A percentile compares a stretch with the other conserved stretches of the same genome.
phyloP scores from a whole-genome alignment of 2,113 vertebrate species.

The Psammodynastes pulverulentus region DNA sequence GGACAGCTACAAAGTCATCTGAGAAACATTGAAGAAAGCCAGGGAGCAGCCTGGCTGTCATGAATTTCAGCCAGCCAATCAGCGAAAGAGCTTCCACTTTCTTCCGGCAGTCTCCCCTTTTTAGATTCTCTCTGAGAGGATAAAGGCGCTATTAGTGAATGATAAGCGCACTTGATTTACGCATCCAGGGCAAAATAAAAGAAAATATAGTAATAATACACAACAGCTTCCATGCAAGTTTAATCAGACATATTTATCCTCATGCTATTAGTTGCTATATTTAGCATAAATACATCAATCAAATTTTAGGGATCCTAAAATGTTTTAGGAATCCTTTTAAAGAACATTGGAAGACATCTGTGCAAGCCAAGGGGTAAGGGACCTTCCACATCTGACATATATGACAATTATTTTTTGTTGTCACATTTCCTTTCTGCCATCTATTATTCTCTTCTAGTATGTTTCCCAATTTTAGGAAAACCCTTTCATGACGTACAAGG shows the following conservation, averaged over 20 bases:
- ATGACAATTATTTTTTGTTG: neutral
- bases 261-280: neutral
- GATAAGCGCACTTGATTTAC: neutral
- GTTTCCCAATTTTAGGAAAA: neutral
- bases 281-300: neutral
- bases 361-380: neutral
- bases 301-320: neutral
- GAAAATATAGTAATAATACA: neutral
- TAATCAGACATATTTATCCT: neutral
- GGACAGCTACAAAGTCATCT: slow-evolving; percentile 67
- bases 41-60: slow-evolving; percentile 74
- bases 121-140: slow-evolving; percentile 62
- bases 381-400: neutral
- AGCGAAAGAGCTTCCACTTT: slow-evolving; percentile 69
- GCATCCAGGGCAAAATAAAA: neutral
- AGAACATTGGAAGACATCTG: neutral
- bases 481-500: neutral
- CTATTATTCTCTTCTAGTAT: neutral
- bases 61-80: slow-evolving; percentile 67
- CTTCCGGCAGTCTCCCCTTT: slow-evolving; percentile 56
- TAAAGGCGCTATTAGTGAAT: neutral
- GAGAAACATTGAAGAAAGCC: slow-evolving; percentile 72
- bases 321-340: neutral
- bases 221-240: neutral
- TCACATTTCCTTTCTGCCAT: neutral